phyloP scores from a whole-genome alignment of 2,113 vertebrate species.

The Cynoglossus semilaevis region DNA sequence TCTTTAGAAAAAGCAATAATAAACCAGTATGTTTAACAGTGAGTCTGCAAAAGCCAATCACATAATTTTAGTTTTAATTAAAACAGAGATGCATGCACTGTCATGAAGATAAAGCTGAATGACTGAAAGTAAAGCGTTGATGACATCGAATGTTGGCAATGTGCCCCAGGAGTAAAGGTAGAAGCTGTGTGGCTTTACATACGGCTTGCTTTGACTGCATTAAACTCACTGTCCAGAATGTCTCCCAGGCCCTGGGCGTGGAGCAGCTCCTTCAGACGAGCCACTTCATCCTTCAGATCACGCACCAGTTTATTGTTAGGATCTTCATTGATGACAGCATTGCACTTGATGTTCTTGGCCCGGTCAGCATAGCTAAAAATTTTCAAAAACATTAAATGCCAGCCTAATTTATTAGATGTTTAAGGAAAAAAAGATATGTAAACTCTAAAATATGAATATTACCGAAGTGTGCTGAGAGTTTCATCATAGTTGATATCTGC shows the following conservation, averaged over 20 bases:
- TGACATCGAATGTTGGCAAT: constrained; percentile 21
- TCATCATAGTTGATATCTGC: constrained; percentile 99
- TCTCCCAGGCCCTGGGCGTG: constrained; percentile 95
- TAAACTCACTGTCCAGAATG: constrained; percentile 95
- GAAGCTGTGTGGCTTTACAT: constrained; percentile 13
- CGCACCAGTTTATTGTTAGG: constrained; percentile 96
- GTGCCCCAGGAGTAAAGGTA: constrained; percentile 15
- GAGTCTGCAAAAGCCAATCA: neutral
- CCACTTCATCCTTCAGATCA: constrained; percentile 95
- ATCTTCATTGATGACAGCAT: constrained; percentile 98
- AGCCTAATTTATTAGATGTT: too few species aligned
- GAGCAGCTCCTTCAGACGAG: constrained; percentile 91
- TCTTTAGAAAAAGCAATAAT: constrained; percentile 9
- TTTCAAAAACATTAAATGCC: neutral
- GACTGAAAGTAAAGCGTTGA: constrained; percentile 30
- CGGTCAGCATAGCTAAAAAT: constrained; percentile 90
- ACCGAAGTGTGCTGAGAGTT: constrained; percentile 98
- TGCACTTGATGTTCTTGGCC: constrained; percentile 98
- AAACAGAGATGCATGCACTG: constrained; percentile 9
- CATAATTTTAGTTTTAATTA: constrained; percentile 12
- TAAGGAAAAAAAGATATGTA: too few species aligned
- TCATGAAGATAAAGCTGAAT: constrained; percentile 28
- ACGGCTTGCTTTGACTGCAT: constrained; percentile 13
- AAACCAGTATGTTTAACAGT: neutral
- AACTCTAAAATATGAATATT: constrained; percentile 26